Percentiles rank a stretch among this genome's conserved stretches.
Conservation (phyloP, 2,113 vertebrate genomes). For the Falcunculus frontatus region DNA sequence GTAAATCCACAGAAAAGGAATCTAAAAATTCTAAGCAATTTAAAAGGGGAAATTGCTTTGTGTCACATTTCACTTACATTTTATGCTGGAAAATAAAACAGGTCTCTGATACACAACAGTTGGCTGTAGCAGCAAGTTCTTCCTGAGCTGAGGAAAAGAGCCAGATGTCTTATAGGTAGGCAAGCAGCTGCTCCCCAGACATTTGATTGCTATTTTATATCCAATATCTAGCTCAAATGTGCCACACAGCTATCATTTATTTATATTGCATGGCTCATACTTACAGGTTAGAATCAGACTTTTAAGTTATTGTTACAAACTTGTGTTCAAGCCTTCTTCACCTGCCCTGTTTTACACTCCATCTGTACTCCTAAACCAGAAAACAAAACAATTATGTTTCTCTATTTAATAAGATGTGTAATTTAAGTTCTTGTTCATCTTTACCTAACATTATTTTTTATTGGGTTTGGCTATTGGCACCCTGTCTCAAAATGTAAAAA, state of each 20-base stretch:
- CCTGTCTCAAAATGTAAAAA: not conserved
- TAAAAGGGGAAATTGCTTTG: not conserved
- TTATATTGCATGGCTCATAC: not conserved
- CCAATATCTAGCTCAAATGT: not conserved
- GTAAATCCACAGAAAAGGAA: not conserved
- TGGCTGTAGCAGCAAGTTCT: conserved; percentile 1
- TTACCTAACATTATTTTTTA: not conserved
- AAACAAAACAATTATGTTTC: not conserved
- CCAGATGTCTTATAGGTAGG: conserved; percentile 26
- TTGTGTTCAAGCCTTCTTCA: not conserved
- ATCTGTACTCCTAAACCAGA: not conserved
- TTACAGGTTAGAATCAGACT: not conserved
- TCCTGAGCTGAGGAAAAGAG: not conserved
- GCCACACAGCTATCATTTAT: not conserved
- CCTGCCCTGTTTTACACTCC: not conserved
- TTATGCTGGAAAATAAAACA: conserved; percentile 26
- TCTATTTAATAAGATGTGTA: not conserved
- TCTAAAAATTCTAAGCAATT: not conserved
- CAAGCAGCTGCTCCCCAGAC: conserved; percentile 46
- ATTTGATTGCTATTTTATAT: conserved; percentile 32
- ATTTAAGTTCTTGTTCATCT: not conserved
- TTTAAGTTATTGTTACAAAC: not conserved
- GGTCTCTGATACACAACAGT: not conserved
- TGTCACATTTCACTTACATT: not conserved
- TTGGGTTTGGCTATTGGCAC: not conserved